Evolutionary conservation across 2,797 vertebrate species (phyloP), one percentile per base, ranked within the genome.

Genomic region (Podarcis siculus): DNA sequence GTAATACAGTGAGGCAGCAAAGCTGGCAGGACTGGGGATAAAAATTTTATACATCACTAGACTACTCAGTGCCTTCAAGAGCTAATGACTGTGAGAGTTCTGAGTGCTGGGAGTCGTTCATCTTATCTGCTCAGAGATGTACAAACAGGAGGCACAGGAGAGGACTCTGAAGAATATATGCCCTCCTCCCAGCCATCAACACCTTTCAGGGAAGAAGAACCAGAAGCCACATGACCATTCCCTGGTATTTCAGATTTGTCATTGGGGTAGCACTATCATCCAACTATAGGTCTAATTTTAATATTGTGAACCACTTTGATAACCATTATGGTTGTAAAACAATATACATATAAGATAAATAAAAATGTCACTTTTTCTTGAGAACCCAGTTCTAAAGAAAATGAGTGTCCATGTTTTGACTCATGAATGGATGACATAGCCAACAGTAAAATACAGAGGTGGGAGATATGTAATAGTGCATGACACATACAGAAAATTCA

Each of bases 361-460:
- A 61, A 58, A 42, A 21, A 79, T 83, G 17, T 3, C 87, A 2
- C 8, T 67, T 73, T 76, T 30, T 79, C 82, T 21, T 0, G 7
- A 88, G 0, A 35, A 73, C 72, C 32, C 6, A 1, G 66, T 92
- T 89, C 9, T 49, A 86, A 82, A 61, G 86, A 12, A 3, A 94
- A 79, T 0, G 0, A 17, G 32, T 55, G n/a, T 17, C 23, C 32
- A 23, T 0, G 30, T 3, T 49, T 0, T 2, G 37, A 1, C 79
- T 2, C 1, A 3, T 45, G 76, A 69, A 0, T 0, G 0, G 0
- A 15, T 13, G 77, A 8, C 4, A 0, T 45, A n/a, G 37, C n/a
- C 81, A 1, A 3, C 5, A 39, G 7, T 0, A 2, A 32, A 8
- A 32, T 35, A 69, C 69, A 9, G 23, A 0, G 21, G 45, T 1